Evolutionary conservation across 2,888 invertebrate species (phyloP).

Genomic region (Portevinia maculata): DNA sequence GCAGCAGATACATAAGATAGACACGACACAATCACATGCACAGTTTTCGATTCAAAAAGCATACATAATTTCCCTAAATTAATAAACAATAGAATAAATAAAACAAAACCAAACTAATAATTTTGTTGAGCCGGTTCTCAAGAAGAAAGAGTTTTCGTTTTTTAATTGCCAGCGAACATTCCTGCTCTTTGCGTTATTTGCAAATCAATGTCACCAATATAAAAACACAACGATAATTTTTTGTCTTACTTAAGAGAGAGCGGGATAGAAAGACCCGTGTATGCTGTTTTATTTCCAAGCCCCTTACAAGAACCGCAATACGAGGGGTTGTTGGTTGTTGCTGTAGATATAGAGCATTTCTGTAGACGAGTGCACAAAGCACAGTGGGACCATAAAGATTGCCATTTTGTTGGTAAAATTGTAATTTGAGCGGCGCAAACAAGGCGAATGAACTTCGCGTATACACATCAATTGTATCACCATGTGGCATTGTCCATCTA

Average conservation of each 20-base stretch:
- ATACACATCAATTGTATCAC: too few relatives aligned
- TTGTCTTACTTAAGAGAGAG: background rate
- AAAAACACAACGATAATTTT: constrained; percentile 13
- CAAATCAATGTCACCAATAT: constrained; percentile 13
- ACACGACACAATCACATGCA: constrained; percentile 14
- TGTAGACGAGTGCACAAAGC: background rate
- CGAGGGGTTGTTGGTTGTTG: too few relatives aligned
- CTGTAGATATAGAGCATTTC: too few relatives aligned
- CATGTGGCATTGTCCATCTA: too few relatives aligned
- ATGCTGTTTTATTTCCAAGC: background rate
- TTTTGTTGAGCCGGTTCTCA: constrained; percentile 31
- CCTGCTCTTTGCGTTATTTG: constrained; percentile 4
- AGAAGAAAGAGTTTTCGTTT: background rate
- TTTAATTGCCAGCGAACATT: too few relatives aligned
- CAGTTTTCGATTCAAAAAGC: background rate
- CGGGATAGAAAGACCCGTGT: constrained; percentile 13
- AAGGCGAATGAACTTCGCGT: too few relatives aligned
- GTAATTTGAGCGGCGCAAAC: too few relatives aligned
- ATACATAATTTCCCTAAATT: constrained; percentile 50
- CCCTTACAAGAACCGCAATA: too few relatives aligned
- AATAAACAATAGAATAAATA: constrained; percentile 1
- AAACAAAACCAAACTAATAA: background rate
- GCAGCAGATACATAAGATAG: background rate
- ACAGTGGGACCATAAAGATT: background rate
- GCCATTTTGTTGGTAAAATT: background rate